Evolutionary conservation across 1,140 invertebrate species (phyloP), one percentile per base, ranked within the genome.

Genomic region (Macrostomum lignano): DNA sequence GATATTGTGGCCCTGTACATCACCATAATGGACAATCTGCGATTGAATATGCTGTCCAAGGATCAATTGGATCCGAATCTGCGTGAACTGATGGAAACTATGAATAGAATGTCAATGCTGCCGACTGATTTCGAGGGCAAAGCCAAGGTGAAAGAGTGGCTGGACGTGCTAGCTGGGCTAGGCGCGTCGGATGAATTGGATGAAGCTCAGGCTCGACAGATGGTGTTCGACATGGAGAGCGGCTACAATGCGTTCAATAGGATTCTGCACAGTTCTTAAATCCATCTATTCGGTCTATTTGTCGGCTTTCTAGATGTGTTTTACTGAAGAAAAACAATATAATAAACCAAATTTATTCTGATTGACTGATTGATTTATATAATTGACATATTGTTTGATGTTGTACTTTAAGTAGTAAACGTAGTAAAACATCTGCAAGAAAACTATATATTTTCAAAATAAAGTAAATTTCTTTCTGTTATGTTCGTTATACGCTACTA

Each of bases 1-100:
- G 82, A 93, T 51, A 93, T 93, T 61, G 86, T 94, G 3, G 91
- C 82, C 1, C 71, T 74, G 59, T 32, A 11, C 51, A 96, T 98
- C 22, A 98, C 88, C 0, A 62, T 88, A 10, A 86, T 94, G 78
- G 88, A 98, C 54, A 91, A 91, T 55, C 53, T 98, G 3, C 65
- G 81, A 17, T 56, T 98, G 32, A 78, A 91, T 45, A 77, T 93
- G 37, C 73, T 76, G 55, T 81, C 84, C 1, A 93, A 91, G 72
- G 88, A 96, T 62, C 40, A 86, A 60, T 65, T 98, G 23, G 82
- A 93, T 55, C 82, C 84, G 2, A 86, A 93, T 56, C 56, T 98
- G 14, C 66, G 74, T 33, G 86, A 96, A 54, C 63, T 98, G 10
- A 67, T 72, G 33, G 82, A 91, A 46, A 84, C 82, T 6, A 93